Evolutionary conservation across 1,140 invertebrate genomes (phyloP).

Genomic region (Heliconius eleuchia): DNA sequence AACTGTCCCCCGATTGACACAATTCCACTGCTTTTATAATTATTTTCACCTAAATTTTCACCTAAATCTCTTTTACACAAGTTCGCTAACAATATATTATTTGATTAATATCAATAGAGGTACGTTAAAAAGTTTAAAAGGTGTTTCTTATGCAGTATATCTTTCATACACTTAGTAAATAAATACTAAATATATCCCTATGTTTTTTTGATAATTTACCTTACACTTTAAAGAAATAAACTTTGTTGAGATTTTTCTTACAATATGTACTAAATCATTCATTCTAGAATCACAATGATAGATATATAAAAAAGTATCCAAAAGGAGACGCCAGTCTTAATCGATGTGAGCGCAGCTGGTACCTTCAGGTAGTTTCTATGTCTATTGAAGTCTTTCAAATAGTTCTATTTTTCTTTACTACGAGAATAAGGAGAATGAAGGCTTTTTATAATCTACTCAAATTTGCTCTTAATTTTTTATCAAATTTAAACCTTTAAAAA

Average conservation of each 20-base stretch:
- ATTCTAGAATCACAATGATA: constrained; percentile 39
- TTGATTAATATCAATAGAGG: no score
- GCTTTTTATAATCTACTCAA: constrained; percentile 7
- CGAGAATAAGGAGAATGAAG: constrained; percentile 20
- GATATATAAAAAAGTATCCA: constrained; percentile 33
- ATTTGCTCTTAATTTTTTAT: not conserved
- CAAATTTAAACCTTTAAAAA: not conserved
- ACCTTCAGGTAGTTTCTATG: constrained; percentile 59
- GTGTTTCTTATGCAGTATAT: no score
- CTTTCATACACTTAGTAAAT: no score
- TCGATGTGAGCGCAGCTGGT: constrained; percentile 66
- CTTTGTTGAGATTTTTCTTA: not conserved
- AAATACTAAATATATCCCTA: not conserved
- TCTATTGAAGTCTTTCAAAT: constrained; percentile 45
- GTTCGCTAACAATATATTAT: no score
- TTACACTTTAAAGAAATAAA: not conserved
- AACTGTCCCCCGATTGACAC: no score
- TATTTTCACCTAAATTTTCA: no score
- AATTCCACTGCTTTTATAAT: no score
- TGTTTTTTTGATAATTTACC: not conserved
- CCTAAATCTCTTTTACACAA: no score
- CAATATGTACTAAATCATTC: not conserved
- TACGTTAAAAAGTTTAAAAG: no score
- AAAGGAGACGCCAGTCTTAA: constrained; percentile 45
- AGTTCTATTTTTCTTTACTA: constrained; percentile 34